Base-by-base conservation (phyloP, 2,888 invertebrate genomes). In the Catonia carolina region DNA sequence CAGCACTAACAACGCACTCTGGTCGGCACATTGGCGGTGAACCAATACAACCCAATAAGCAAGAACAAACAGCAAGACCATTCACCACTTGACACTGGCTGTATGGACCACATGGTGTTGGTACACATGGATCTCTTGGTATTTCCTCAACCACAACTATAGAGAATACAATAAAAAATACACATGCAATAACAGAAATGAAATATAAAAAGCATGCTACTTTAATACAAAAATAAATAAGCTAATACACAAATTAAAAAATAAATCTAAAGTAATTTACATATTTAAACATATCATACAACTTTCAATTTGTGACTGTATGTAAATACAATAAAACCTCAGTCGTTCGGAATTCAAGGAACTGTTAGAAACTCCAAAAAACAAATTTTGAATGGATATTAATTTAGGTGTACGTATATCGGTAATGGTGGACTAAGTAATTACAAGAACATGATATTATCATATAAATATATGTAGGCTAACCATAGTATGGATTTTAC, bases 1-100 rank as follows among this genome's bases (percentile, higher is more conserved):
- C 86, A 2, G 85, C 81, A 70, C 85, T 86, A 53, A 85, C 81
- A 23, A 83, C 76, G 70, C 89, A 90, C 72, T 89, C 89, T 12
- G 87, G 87, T 64, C 81, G 78, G 69, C 89, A 89, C 59, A 80
- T 75, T 15, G 88, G 87, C 35, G 89, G 88, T 56, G 80, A 80
- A 55, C 88, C 88, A 58, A 77, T 75, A 67, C 83, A 85, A 61
- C 83, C 79, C 27, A 79, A 76, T 58, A 84, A 73, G 69, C 89
- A 90, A 12, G 84, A 82, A 68, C 89, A 90, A 22, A 85, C 82
- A 15, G 84, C 83, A 69, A 83, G 83, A 36, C 80, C 80, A 63
- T 82, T 82, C 22, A 71, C 67, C 33, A 73, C 72, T 66, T 78
- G 74, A 66, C 85, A 86, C 71, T 84, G 82, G 61, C 86, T 84